These are phyloP conservation scores for Synergus japonicus DNA, from an alignment of 2,888 invertebrate species.

Conservation along the genomic window DNA sequence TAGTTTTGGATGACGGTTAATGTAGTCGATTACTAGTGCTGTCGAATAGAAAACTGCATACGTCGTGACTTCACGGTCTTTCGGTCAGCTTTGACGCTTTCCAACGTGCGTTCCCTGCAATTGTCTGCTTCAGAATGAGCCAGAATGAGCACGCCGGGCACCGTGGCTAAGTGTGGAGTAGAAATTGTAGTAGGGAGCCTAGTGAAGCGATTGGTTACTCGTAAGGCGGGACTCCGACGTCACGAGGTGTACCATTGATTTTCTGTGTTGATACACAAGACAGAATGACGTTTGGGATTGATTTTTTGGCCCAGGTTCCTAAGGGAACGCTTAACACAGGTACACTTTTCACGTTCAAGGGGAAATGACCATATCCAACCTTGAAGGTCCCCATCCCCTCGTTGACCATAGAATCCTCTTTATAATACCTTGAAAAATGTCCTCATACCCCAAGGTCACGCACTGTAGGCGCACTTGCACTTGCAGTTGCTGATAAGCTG, in stretches of 20 bases:
- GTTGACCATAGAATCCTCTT: neutral
- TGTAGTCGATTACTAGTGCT: constrained; percentile 8
- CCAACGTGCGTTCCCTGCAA: constrained; percentile 59
- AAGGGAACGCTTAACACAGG: constrained; percentile 48
- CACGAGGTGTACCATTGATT: constrained; percentile 74
- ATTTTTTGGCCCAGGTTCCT: constrained; percentile 62
- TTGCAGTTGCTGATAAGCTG: constrained; percentile 1
- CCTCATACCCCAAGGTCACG: constrained; percentile 19
- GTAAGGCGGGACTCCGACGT: constrained; percentile 75
- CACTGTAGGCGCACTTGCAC: constrained; percentile 10
- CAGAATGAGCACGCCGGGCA: constrained; percentile 29
- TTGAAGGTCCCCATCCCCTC: neutral
- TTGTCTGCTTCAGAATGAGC: constrained; percentile 74
- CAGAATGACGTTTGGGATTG: constrained; percentile 64
- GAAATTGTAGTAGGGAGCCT: constrained; percentile 35
- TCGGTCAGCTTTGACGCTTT: constrained; percentile 38
- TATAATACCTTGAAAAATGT: neutral
- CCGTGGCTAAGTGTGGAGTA: constrained; percentile 23
- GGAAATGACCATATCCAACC: constrained; percentile 23
- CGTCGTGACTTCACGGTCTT: constrained; percentile 56
- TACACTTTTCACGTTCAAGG: constrained; percentile 43
- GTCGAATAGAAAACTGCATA: constrained; percentile 64
- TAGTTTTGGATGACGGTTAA: neutral
- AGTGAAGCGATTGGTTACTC: constrained; percentile 63
- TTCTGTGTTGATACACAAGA: constrained; percentile 72